Conservation (phyloP, 2,113 vertebrate species). For the Myxocyprinus asiaticus region DNA sequence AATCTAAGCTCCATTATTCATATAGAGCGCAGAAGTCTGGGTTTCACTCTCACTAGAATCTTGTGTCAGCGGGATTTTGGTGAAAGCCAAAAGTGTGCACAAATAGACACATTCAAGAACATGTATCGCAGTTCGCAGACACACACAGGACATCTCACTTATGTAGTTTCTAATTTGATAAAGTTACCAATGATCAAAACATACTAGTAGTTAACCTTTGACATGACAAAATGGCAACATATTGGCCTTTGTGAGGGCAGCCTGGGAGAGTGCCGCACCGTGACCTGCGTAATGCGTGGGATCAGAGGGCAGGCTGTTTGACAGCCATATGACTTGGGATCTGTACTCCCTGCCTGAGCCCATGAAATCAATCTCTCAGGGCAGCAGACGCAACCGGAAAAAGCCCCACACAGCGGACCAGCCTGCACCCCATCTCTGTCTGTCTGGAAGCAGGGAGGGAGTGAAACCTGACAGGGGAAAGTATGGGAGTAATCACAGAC, state of each 20-base stretch:
- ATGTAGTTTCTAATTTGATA: slow-evolving; percentile 55
- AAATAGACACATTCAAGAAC: background rate
- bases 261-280: slow-evolving; percentile 48
- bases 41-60: no score
- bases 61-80: no score
- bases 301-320: slow-evolving; percentile 63
- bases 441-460: slow-evolving; percentile 31
- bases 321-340: slow-evolving; percentile 66
- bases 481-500: background rate
- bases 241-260: slow-evolving; percentile 46
- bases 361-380: slow-evolving; percentile 72
- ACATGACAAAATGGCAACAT: slow-evolving; percentile 45
- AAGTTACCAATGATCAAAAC: slow-evolving; percentile 48
- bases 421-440: slow-evolving; percentile 1
- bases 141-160: slow-evolving; percentile 29
- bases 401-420: slow-evolving; percentile 21
- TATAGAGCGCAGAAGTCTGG: no score
- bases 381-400: slow-evolving; percentile 54
- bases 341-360: slow-evolving; percentile 65
- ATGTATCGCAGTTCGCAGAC: slow-evolving; percentile 27
- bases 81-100: background rate
- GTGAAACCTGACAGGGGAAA: slow-evolving; percentile 5
- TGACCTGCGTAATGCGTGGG: slow-evolving; percentile 67
- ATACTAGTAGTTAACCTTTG: slow-evolving; percentile 49
- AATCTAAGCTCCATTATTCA: no score